These are phyloP conservation scores for Aurelia aurita DNA, from an alignment of 30 jellyfish, hydroid and myxozoan species.

Conservation along the genomic window DNA sequence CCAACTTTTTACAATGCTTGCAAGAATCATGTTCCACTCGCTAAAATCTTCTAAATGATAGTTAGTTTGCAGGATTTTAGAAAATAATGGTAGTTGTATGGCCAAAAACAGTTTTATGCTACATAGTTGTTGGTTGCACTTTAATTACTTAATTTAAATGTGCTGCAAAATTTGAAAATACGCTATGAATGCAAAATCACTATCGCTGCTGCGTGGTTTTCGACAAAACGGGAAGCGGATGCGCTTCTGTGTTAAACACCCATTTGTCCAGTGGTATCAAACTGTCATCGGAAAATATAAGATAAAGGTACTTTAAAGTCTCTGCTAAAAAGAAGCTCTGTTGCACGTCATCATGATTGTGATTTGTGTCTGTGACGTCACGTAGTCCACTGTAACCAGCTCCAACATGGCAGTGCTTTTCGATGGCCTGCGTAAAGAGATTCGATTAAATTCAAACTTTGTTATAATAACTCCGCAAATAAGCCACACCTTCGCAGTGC, in stretches of 20 bases:
- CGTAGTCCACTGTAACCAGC: constrained; percentile 99
- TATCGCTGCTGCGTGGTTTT: constrained; percentile 55
- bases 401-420: constrained; percentile 96
- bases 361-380: constrained; percentile 86
- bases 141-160: no score
- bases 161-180: no score
- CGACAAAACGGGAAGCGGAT: constrained; percentile 93
- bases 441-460: not conserved
- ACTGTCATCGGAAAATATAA: constrained; percentile 92
- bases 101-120: no score
- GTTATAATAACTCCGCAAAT: no score
- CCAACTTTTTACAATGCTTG: no score
- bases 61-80: no score
- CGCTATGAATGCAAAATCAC: not conserved
- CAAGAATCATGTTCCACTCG: no score
- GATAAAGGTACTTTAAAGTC: constrained; percentile 89
- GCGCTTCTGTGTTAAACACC: constrained; percentile 99
- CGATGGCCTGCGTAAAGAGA: constrained; percentile 79
- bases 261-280: constrained; percentile 91
- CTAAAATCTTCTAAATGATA: no score
- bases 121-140: no score
- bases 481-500: no score
- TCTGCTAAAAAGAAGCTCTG: constrained; percentile 99
- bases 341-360: constrained; percentile 96
- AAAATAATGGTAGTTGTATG: no score